These are phyloP conservation scores for Ormyrus nitidulus DNA, from an alignment of 2,888 invertebrate species.

Conservation along the genomic window DNA sequence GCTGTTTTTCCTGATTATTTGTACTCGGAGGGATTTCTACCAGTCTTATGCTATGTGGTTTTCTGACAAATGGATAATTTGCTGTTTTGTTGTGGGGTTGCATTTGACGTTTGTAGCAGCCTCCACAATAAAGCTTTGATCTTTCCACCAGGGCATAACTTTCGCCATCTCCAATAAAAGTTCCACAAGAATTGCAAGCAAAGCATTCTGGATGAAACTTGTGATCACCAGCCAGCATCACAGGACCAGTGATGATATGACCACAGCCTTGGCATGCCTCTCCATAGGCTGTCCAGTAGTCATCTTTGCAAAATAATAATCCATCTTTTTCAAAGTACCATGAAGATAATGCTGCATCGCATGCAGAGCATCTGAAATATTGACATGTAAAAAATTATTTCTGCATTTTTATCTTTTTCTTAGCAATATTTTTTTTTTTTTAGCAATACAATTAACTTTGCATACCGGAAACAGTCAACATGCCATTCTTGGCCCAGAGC, in stretches of 20 bases:
- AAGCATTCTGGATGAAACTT: conserved; percentile 98
- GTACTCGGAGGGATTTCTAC: conserved; percentile 85
- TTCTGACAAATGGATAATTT: conserved; percentile 77
- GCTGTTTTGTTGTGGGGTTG: conserved; percentile 79
- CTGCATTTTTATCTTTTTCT: conserved; percentile 5
- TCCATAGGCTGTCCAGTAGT: conserved; percentile 92
- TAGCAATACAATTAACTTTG: background rate
- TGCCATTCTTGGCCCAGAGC: conserved; percentile 93
- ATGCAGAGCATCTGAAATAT: conserved; percentile 88
- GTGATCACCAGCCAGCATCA: conserved; percentile 96
- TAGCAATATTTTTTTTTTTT: background rate
- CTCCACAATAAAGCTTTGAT: conserved; percentile 90
- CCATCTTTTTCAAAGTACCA: conserved; percentile 98
- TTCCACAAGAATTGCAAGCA: conserved; percentile 87
- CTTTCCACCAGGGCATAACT: conserved; percentile 94
- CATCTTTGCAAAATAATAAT: conserved; percentile 89
- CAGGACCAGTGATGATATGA: conserved; percentile 90
- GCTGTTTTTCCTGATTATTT: conserved; percentile 76
- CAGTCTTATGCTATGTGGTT: conserved; percentile 89
- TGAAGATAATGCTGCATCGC: conserved; percentile 87
- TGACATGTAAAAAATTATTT: background rate
- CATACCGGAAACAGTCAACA: conserved; percentile 89
- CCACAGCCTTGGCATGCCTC: conserved; percentile 93
- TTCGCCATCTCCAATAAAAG: conserved; percentile 94
- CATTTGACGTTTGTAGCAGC: conserved; percentile 86